These are phyloP conservation scores for Mythimna loreyi DNA, from an alignment of 2,888 invertebrate species.

Conservation along the genomic window DNA sequence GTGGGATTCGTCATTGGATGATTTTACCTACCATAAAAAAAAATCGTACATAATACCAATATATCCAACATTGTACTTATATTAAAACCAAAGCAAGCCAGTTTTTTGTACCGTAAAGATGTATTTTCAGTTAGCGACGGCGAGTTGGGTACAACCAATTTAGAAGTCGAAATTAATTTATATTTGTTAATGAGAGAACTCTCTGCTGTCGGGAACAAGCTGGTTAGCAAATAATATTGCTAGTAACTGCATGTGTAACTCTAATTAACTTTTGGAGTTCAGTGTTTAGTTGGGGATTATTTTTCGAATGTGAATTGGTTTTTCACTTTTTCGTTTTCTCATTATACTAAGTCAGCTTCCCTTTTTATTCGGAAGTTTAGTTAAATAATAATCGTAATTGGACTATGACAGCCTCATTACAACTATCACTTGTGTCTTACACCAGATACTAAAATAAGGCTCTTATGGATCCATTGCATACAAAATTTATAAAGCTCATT, in stretches of 20 bases:
- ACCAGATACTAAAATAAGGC: no score
- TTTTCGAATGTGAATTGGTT: not conserved
- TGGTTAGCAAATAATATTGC: slow-evolving; percentile 2
- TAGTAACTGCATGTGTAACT: not conserved
- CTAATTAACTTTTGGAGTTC: not conserved
- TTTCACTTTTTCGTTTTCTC: not conserved
- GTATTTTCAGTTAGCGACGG: slow-evolving; percentile 34
- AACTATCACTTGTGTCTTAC: no score
- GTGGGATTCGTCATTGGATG: no score
- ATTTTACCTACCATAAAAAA: no score
- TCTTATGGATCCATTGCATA: no score
- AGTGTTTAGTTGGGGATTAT: not conserved
- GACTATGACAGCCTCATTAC: no score
- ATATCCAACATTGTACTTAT: no score
- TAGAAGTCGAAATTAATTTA: slow-evolving; percentile 48
- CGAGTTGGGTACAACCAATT: slow-evolving; percentile 19
- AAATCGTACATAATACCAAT: no score
- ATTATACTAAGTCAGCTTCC: not conserved
- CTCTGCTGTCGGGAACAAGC: not conserved
- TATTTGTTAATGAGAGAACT: slow-evolving; percentile 46
- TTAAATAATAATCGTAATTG: no score
- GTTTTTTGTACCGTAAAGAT: slow-evolving; percentile 25
- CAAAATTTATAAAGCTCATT: no score
- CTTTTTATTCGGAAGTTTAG: no score
- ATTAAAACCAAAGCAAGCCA: not conserved